Conservation (phyloP, 2,797 vertebrate genomes). For the Enteromius thamalakanensis region DNA sequence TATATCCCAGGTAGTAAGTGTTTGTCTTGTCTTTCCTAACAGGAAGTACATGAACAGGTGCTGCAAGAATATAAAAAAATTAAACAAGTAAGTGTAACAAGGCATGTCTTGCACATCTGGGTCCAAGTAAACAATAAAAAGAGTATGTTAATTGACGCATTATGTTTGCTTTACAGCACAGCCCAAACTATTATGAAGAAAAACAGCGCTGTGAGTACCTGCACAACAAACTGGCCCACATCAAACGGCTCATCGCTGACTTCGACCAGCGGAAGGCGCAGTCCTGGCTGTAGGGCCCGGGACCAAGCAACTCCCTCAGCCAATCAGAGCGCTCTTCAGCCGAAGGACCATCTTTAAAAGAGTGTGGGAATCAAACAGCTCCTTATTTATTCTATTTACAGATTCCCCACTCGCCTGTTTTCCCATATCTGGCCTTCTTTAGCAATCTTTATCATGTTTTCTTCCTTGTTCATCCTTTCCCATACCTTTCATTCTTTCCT, state of each 20-base stretch:
- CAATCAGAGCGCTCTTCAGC: constrained; percentile 47
- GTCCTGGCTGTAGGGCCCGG: constrained; percentile 75
- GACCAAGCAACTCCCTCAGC: constrained; percentile 37
- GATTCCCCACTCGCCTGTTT: constrained; percentile 65
- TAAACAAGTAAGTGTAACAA: constrained; percentile 79
- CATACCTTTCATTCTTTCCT: constrained; percentile 1
- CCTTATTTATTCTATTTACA: constrained; percentile 19
- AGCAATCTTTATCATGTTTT: constrained; percentile 59
- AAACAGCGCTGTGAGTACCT: constrained; percentile 90
- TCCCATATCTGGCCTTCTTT: constrained; percentile 22
- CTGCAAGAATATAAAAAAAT: constrained; percentile 89
- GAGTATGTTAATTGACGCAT: neutral
- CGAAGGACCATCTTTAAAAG: constrained; percentile 66
- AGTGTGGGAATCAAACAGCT: constrained; percentile 56
- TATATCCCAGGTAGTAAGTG: neutral
- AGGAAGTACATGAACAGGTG: constrained; percentile 87
- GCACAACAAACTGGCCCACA: constrained; percentile 91
- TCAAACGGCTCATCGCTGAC: constrained; percentile 89
- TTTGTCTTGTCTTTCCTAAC: constrained; percentile 35
- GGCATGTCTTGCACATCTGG: neutral
- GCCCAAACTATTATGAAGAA: constrained; percentile 85
- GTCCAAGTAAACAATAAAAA: neutral
- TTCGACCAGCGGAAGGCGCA: constrained; percentile 85
- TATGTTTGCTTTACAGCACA: constrained; percentile 72
- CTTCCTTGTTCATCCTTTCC: constrained; percentile 64